Conservation (phyloP, 2,113 vertebrate genomes). For the Corythornis vintsioides region DNA sequence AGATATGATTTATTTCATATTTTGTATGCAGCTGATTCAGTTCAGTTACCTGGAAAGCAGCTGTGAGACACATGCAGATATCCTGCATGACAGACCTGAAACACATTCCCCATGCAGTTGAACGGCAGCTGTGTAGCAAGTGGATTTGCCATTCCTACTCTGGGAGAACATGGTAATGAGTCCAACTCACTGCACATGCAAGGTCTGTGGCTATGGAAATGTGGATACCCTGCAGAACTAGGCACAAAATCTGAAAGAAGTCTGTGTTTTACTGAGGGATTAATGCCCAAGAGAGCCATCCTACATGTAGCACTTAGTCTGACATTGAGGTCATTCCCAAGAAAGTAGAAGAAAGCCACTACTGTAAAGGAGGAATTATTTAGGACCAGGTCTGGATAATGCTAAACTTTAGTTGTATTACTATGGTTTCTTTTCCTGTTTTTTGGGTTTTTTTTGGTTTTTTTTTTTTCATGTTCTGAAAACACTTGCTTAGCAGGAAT, state of each 20-base stretch:
- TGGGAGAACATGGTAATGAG: fast-evolving
- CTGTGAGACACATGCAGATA: not conserved
- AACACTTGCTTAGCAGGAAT: not conserved
- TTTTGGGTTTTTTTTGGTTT: not conserved
- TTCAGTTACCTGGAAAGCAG: not conserved
- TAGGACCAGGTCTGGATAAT: not conserved
- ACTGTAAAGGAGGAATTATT: not conserved
- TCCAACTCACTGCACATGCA: not conserved
- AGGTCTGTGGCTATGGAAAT: not conserved
- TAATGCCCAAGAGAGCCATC: not conserved
- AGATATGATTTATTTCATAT: not conserved
- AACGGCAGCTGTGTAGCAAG: not conserved
- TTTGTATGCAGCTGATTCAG: not conserved
- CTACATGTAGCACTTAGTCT: not conserved
- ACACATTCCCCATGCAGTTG: not conserved
- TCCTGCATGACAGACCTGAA: not conserved
- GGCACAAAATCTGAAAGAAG: not conserved
- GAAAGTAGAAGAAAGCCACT: not conserved
- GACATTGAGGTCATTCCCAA: not conserved
- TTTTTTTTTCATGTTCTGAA: not conserved
- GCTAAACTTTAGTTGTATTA: not conserved
- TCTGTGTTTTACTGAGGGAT: not conserved
- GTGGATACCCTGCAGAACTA: not conserved
- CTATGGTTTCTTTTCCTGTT: not conserved
- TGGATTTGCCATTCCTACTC: not conserved